These are phyloP conservation scores for Blastobasis adustella DNA, from an alignment of 2,888 invertebrate genomes.

Conservation along the genomic window DNA sequence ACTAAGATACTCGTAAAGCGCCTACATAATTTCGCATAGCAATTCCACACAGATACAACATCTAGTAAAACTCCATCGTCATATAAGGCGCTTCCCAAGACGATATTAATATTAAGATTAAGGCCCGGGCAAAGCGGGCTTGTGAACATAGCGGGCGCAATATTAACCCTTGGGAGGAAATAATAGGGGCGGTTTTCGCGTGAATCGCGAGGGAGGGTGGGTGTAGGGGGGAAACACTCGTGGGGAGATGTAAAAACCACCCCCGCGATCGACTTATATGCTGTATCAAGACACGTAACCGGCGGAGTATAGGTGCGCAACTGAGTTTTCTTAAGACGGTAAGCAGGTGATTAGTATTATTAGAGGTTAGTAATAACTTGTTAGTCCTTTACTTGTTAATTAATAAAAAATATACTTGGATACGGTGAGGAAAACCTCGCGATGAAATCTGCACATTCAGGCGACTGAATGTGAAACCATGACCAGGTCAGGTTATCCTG, in stretches of 20 bases:
- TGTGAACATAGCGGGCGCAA: conserved; percentile 3
- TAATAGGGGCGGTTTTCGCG: conserved; percentile 9
- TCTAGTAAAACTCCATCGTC: conserved; percentile 57
- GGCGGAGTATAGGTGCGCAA: conserved; percentile 13
- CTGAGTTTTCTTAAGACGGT: too few relatives aligned
- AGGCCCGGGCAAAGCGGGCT: conserved; percentile 24
- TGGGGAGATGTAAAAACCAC: conserved; percentile 71
- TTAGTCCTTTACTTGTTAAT: too few relatives aligned
- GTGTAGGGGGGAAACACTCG: conserved; percentile 54
- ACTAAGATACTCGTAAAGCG: conserved; percentile 11
- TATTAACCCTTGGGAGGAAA: conserved; percentile 3
- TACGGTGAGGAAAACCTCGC: too few relatives aligned
- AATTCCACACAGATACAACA: conserved; percentile 29
- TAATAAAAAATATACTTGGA: too few relatives aligned
- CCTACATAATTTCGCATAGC: conserved; percentile 38
- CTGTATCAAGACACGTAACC: conserved; percentile 63
- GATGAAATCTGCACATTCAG: too few relatives aligned
- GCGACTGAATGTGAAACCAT: too few relatives aligned
- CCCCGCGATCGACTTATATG: conserved; percentile 73
- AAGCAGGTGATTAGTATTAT: too few relatives aligned
- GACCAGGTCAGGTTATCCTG: too few relatives aligned
- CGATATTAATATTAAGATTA: conserved; percentile 69
- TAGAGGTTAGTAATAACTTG: too few relatives aligned
- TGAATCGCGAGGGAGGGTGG: conserved; percentile 22
- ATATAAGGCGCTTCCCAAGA: conserved; percentile 60